A percentile compares a stretch with the other conserved stretches of the same genome.
Conservation (phyloP, 1,140 invertebrate genomes). For the Drosophila ananassae region DNA sequence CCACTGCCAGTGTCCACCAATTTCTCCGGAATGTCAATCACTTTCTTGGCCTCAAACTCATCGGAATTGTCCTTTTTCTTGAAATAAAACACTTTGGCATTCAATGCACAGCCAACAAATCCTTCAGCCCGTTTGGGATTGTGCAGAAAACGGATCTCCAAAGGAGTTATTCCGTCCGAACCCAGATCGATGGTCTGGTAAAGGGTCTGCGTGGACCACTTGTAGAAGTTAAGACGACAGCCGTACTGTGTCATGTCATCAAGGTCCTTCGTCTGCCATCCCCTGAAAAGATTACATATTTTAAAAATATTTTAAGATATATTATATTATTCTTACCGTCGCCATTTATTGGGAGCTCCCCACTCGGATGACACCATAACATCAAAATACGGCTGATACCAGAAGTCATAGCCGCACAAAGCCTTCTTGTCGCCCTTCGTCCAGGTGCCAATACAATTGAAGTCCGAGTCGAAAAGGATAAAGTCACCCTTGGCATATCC, state of each 20-base stretch:
- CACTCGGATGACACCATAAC: constrained; percentile 96
- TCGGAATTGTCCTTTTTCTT: constrained; percentile 86
- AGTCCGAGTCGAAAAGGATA: constrained; percentile 93
- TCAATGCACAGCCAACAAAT: constrained; percentile 93
- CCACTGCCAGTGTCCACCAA: constrained; percentile 89
- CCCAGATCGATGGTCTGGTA: constrained; percentile 94
- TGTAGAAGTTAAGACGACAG: constrained; percentile 93
- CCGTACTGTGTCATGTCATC: constrained; percentile 90
- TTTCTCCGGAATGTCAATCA: constrained; percentile 91
- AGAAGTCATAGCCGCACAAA: constrained; percentile 93
- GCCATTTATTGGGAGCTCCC: constrained; percentile 94
- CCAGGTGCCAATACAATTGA: constrained; percentile 89
- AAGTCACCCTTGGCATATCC: constrained; percentile 95
- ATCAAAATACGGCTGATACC: constrained; percentile 98
- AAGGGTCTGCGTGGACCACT: constrained; percentile 92
- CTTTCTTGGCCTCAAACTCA: constrained; percentile 90
- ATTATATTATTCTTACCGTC: constrained; percentile 83
- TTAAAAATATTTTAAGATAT: not conserved
- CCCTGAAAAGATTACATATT: constrained; percentile 80
- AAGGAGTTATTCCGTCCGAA: constrained; percentile 92
- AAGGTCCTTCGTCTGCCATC: constrained; percentile 88
- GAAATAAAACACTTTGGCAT: constrained; percentile 91
- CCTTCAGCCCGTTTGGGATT: constrained; percentile 92
- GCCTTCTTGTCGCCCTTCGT: constrained; percentile 87
- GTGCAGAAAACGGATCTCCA: constrained; percentile 97